Conservation (phyloP, 2,797 vertebrate genomes). For the Melanotaenia pygmaea region DNA sequence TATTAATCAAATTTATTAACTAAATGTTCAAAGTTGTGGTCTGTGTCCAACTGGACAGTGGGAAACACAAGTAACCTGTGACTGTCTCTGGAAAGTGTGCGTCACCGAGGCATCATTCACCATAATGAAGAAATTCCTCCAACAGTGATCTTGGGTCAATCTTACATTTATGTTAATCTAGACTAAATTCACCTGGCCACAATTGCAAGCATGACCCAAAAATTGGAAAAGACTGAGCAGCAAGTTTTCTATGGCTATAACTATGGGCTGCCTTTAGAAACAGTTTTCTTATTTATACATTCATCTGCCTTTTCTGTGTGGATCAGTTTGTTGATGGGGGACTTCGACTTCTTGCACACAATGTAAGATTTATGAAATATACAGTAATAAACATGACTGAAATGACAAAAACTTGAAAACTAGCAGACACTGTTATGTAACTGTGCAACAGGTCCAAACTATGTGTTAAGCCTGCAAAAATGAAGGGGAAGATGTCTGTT, state of each 20-base stretch:
- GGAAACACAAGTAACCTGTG: no score
- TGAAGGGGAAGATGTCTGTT: not conserved
- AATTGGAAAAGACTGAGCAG: not conserved
- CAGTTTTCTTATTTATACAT: not conserved
- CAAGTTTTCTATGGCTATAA: not conserved
- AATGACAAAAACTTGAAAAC: not conserved
- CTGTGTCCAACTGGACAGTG: no score
- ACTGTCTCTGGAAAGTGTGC: no score
- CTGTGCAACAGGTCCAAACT: not conserved
- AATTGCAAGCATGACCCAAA: not conserved
- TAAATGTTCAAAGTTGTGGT: no score
- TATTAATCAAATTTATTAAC: no score
- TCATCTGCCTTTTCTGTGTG: not conserved
- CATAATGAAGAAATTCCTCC: no score
- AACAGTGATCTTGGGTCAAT: no score
- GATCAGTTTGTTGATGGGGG: not conserved
- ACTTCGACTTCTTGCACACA: not conserved
- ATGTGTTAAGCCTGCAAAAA: not conserved
- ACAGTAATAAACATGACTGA: not conserved
- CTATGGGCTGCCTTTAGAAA: no score
- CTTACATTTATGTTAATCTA: not conserved
- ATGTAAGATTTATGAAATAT: not conserved
- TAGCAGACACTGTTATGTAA: not conserved
- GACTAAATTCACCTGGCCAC: not conserved
- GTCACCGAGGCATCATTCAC: no score